Percentiles rank a stretch among this genome's conserved stretches.
Evolutionary conservation across 2,113 vertebrate genomes (phyloP).

Genomic region (Phylloscopus trochiloides): DNA sequence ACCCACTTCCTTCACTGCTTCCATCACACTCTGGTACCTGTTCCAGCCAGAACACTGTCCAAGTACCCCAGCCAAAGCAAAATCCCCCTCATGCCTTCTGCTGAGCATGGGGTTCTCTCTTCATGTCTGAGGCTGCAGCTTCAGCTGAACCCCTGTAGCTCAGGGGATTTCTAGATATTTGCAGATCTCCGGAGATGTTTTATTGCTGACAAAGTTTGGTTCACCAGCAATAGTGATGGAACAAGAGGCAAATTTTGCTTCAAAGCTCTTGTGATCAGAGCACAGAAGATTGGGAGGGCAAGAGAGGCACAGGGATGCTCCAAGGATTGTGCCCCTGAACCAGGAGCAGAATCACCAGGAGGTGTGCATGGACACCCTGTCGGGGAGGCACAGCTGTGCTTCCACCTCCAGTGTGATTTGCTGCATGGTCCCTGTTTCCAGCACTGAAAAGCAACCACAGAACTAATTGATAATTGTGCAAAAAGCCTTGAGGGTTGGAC

Average conservation of each 20-base stretch:
- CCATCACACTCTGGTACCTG: background rate
- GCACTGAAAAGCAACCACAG: constrained; percentile 11
- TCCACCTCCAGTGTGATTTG: background rate
- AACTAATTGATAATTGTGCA: constrained; percentile 36
- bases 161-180: background rate
- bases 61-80: background rate
- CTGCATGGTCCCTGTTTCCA: background rate
- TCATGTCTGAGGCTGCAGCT: background rate
- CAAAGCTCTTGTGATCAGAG: background rate
- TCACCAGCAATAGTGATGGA: background rate
- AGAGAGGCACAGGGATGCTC: background rate
- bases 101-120: background rate
- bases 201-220: background rate
- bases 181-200: background rate
- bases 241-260: background rate
- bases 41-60: background rate
- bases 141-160: background rate
- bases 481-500: constrained; percentile 39
- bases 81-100: background rate
- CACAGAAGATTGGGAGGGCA: background rate
- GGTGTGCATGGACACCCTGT: background rate
- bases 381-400: background rate
- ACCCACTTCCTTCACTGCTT: background rate
- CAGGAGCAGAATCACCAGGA: rapidly evolving
- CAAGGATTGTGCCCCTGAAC: background rate